Evolutionary conservation across 2,797 vertebrate species (phyloP), one percentile per base, ranked within the genome.

Genomic region (Danio aesculapii): DNA sequence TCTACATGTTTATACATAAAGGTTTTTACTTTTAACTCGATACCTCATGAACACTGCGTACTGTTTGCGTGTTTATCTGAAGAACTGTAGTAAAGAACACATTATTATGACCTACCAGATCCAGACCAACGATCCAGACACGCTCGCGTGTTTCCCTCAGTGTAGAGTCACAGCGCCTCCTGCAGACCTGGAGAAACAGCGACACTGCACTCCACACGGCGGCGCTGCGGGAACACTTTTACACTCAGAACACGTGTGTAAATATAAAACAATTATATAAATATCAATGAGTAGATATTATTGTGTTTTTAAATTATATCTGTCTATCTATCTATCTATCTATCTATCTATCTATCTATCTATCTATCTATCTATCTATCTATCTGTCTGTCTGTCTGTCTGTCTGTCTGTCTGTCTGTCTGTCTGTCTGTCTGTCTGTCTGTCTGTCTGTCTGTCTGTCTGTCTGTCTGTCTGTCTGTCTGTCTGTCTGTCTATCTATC

Each of bases 1-100:
- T 30, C 47, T 50, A 4, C 66, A 14, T 6, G 6, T 14, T 14
- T 6, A 50, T 21, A 9, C 46, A 16, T 49, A 49, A 4, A 68
- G 0, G 14, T n/a, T 63, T n/a, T 0, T 9, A 0, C 0, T 5
- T 13, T 0, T 13, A 13, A 2, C 11, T 12, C 0, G 1, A 47
- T 46, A 6, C 9, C 4, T 21, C 13, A 2, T 10, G 8, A 67
- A 0, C 17, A 9, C 10, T 8, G 64, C 1, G 30, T 4, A 9
- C 13, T 39, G 13, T 39, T 6, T 3, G 9, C 8, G 19, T 16
- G 66, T 50, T 2, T 50, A 50, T 19, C 3, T 10, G 1, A 21
- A 30, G 30, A 30, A 30, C 66, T 3, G 46, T 4, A 6, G 39
- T n/a, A 2, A 63, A 39, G 47, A 16, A 52, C 50, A 52, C 14